Conservation (phyloP, 2,888 invertebrate species). For the Cantharis rustica region DNA sequence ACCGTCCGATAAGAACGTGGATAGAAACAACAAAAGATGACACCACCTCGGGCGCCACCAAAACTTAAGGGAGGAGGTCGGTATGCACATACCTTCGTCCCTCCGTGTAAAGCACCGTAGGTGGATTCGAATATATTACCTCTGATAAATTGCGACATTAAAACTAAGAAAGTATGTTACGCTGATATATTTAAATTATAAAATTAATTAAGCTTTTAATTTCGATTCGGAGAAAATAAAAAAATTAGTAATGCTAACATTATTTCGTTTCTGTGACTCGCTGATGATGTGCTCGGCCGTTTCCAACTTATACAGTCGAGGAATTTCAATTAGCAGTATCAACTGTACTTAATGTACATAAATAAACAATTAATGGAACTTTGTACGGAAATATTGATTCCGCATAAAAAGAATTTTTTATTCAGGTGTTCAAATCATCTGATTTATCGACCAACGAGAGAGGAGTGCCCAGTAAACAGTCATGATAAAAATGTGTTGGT, state of each 20-base stretch:
- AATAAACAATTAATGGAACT: not conserved
- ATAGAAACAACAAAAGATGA: not conserved
- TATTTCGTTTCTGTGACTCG: not conserved
- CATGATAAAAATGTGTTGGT: not conserved
- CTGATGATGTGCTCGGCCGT: not conserved
- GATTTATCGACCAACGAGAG: not conserved
- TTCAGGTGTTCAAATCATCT: not conserved
- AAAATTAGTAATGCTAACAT: not conserved
- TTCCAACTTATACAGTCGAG: not conserved
- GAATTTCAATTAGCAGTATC: not conserved
- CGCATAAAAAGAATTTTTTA: not conserved
- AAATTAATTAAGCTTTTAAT: not conserved
- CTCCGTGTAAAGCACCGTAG: not conserved
- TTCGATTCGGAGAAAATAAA: not conserved
- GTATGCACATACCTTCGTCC: not conserved
- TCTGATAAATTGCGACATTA: not conserved
- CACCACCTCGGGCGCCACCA: not conserved
- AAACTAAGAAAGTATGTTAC: not conserved
- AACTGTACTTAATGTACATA: not conserved
- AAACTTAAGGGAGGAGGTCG: not conserved
- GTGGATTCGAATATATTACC: not conserved
- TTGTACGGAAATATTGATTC: not conserved
- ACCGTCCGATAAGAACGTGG: not conserved
- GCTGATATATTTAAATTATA: not conserved
- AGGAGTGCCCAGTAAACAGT: not conserved